phyloP scores from a whole-genome alignment of 1,140 invertebrate species.

The Listronotus oregonensis region DNA sequence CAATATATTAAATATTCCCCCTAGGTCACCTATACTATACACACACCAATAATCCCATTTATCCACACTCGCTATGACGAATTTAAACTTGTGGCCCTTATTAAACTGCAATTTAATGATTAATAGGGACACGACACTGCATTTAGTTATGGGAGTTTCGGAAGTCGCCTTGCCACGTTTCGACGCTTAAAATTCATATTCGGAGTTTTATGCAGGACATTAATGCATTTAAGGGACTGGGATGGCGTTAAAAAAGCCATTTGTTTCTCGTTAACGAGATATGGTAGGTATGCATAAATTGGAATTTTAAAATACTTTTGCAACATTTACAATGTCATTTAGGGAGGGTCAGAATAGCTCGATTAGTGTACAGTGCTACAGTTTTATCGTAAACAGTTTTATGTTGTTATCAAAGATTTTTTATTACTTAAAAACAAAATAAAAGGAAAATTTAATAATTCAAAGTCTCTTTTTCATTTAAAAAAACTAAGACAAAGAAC shows the following conservation, averaged over 20 bases:
- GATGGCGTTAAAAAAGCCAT: neutral
- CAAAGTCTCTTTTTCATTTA: no score
- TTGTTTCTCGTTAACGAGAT: neutral
- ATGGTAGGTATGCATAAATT: no score
- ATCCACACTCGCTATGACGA: constrained; percentile 7
- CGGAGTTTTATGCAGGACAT: neutral
- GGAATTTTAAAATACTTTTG: no score
- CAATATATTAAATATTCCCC: no score
- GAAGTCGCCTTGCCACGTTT: constrained; percentile 26
- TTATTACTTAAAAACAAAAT: no score
- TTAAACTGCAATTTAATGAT: constrained; percentile 31
- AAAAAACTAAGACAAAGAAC: no score
- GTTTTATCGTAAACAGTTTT: no score
- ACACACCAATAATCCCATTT: constrained; percentile 1
- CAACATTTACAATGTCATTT: neutral
- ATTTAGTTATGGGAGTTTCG: constrained; percentile 29
- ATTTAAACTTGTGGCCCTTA: constrained; percentile 25
- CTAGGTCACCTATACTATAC: neutral
- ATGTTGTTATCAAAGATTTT: no score
- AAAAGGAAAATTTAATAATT: no score
- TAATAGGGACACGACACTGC: constrained; percentile 14
- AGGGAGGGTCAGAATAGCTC: neutral
- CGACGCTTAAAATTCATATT: constrained; percentile 26
- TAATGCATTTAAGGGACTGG: neutral
- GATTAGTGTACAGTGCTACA: no score